These are phyloP conservation scores for Odontomachus brunneus DNA, from an alignment of 1,140 invertebrate genomes.

Conservation along the genomic window DNA sequence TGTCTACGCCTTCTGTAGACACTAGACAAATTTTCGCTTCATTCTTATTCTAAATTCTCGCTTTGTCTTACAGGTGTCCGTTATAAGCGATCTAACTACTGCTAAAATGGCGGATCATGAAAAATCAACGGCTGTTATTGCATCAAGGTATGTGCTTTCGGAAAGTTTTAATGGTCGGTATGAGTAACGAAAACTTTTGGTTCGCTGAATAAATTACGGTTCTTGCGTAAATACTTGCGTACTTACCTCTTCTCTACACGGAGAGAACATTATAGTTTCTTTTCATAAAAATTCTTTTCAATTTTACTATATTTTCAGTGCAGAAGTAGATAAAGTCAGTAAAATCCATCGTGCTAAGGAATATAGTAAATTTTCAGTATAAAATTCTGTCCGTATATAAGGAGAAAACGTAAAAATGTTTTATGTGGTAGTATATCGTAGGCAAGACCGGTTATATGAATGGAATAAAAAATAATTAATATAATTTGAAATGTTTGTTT, in stretches of 20 bases:
- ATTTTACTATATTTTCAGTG: too few relatives aligned
- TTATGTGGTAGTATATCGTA: too few relatives aligned
- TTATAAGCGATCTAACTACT: not conserved
- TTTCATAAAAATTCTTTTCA: too few relatives aligned
- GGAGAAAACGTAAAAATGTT: too few relatives aligned
- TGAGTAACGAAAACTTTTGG: slow-evolving; percentile 1
- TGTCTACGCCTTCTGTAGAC: not conserved
- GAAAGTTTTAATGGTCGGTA: not conserved
- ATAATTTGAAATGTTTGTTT: too few relatives aligned
- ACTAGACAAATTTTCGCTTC: not conserved
- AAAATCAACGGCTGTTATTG: not conserved
- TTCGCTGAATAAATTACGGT: not conserved
- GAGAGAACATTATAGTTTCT: too few relatives aligned
- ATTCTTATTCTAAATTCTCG: not conserved
- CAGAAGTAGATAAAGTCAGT: too few relatives aligned
- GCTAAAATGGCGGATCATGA: not conserved
- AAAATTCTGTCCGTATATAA: too few relatives aligned
- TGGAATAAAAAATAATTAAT: too few relatives aligned
- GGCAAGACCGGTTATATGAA: too few relatives aligned
- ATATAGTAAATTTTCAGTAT: too few relatives aligned
- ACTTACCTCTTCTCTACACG: not conserved
- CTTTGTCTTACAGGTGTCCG: not conserved
- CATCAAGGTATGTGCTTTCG: not conserved
- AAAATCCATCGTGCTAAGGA: too few relatives aligned
- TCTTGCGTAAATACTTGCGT: not conserved